Evolutionary conservation across 2,113 vertebrate species (phyloP), one percentile per base, ranked within the genome.

Genomic region (Aphelocoma coerulescens): DNA sequence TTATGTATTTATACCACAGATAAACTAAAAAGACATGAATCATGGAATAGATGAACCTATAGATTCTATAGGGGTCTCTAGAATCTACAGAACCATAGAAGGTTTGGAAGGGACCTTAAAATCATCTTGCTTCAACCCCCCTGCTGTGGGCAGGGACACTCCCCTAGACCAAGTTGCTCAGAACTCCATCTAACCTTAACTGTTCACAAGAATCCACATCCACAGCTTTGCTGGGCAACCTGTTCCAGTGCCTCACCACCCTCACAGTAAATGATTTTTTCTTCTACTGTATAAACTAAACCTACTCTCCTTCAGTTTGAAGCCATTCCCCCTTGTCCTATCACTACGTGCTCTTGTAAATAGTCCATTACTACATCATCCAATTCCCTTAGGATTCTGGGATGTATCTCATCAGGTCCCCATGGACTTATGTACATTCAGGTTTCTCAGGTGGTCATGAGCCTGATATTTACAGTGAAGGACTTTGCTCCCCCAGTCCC

Each of bases 341-440:
- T 48, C 2, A 3, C 44, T 67, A 10, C 20, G 12, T 26, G 61
- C 39, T 46, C 46, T 39, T 67, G 23, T 75, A 18, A 49, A 22
- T 43, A 26, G n/a, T 48, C 20, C n/a, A 7, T n/a, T 55, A 30
- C 24, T 63, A 7, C 20, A 72, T 35, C 21, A 49, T 26, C 16
- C 21, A 7, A 3, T 88, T 72, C 20, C 16, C 24, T 57, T 21
- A 13, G 35, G 67, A 18, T 26, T 49, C 21, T 65, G 35, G 30
- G 17, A 17, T 41, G 16, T 23, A 20, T 30, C 33, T 44, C 16
- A n/a, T 43, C 18, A 15, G 11, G 6, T 68, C 46, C 33, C 16
- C 9, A 6, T 23, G 33, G 18, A 37, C 30, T 20, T 15, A 28
- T 0, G 2, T 48, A 4, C 22, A 19, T 68, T 46, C 22, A 28